phyloP scores from a whole-genome alignment of 1,140 invertebrate genomes.

The Drosophila neocordata region DNA sequence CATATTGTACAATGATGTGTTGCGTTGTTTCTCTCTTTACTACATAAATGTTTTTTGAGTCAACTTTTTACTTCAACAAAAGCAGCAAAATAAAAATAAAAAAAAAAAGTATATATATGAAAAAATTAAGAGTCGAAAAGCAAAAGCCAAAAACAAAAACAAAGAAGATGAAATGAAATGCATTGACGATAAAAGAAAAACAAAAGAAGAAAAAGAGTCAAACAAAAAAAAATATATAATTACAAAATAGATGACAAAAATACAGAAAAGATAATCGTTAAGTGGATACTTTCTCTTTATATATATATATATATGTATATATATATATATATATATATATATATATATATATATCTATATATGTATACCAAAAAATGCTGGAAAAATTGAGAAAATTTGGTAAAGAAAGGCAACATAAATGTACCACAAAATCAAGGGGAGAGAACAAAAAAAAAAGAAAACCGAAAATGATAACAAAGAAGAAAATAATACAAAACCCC shows the following conservation, averaged over 20 bases:
- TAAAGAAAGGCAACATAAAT: slow-evolving; percentile 37
- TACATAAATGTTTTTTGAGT: slow-evolving; percentile 79
- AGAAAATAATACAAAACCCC: slow-evolving; percentile 23
- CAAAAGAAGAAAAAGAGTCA: slow-evolving; percentile 1
- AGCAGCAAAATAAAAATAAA: slow-evolving; percentile 28
- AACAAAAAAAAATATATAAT: background rate
- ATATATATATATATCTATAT: slow-evolving; percentile 20
- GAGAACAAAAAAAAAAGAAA: slow-evolving; percentile 60
- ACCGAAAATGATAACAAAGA: slow-evolving; percentile 50
- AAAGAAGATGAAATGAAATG: slow-evolving; percentile 26
- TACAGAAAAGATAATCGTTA: slow-evolving; percentile 10
- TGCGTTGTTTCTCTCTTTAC: slow-evolving; percentile 57
- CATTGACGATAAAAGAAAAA: background rate
- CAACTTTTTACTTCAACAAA: slow-evolving; percentile 72
- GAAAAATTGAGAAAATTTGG: slow-evolving; percentile 23
- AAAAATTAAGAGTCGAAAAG: slow-evolving; percentile 22
- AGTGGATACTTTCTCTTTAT: slow-evolving; percentile 45
- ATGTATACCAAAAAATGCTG: slow-evolving; percentile 12
- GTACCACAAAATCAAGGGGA: slow-evolving; percentile 27
- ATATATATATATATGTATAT: slow-evolving; percentile 38
- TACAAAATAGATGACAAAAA: slow-evolving; percentile 23
- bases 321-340: slow-evolving; percentile 8
- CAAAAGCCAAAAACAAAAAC: slow-evolving; percentile 37
- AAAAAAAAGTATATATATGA: slow-evolving; percentile 30
- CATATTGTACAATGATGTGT: slow-evolving; percentile 44